Base-by-base conservation (phyloP, 2,113 vertebrate species). In the Rhabdomys dilectus region DNA sequence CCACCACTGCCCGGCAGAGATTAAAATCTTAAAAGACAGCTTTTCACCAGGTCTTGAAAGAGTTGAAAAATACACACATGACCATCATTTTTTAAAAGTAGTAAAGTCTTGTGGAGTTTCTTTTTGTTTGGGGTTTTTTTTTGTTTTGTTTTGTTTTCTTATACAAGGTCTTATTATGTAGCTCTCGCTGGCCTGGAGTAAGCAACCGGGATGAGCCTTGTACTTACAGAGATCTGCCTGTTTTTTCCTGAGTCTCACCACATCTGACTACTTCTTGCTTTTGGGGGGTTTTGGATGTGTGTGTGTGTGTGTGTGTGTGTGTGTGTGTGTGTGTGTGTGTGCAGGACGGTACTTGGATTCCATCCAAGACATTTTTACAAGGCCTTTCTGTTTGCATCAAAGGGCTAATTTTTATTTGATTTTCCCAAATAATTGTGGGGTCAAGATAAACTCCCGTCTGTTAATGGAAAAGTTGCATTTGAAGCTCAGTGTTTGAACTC, bases 1-100 rank as follows among this genome's bases (percentile, higher is more conserved):
- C 45, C 45, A 45, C 45, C 45, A 45, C 45, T 45, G 45, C 45
- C 45, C 45, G 5, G 45, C 45, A 5, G 45, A 80, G 26, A 60
- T 89, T 95, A 94, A 95, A 94, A 93, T 96, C 73, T 64, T 93
- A 42, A 85, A 95, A 92, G 75, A 21, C 36, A 86, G 39, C 51
- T 89, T 94, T 96, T 96, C 42, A 81, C n/a, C 10, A 76, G 2
- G 91, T 95, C 51, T 80, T 95, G 70, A 85, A 87, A 91, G 53
- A 89, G 53, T 87, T 88, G 66, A 89, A 39, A 91, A 95, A 88
- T 92, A 9, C 89, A 11, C 34, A 62, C 88, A 11, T 94, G 62
- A 85, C 45, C 34, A 34, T 90, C 45, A 82, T 90, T 85, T 92
- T 42, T 42, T 5, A 42, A 42, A 42, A 62, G 22, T 92, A 81